phyloP scores from a whole-genome alignment of 2,797 vertebrate genomes.

The Cercopithecus mitis region DNA sequence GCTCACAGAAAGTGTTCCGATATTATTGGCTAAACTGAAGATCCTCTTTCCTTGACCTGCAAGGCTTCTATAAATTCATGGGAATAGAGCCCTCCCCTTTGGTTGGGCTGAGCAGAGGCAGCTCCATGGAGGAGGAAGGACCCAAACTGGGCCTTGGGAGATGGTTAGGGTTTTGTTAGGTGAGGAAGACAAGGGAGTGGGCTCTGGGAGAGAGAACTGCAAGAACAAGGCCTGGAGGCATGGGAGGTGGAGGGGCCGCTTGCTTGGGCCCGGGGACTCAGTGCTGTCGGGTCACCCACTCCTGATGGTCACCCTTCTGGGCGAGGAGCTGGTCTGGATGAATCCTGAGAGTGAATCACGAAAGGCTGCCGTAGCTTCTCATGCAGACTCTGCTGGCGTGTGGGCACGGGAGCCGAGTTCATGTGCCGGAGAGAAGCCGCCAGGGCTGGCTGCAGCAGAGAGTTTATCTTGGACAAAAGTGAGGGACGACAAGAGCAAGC shows the following conservation, averaged over 20 bases:
- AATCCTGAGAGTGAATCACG: not conserved
- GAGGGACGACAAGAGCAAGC: not conserved
- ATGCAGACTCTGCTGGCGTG: not conserved
- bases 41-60: not conserved
- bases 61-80: not conserved
- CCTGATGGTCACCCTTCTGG: not conserved
- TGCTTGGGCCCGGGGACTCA: accelerated
- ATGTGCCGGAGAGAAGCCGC: not conserved
- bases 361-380: not conserved
- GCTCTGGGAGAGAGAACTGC: not conserved
- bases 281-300: not conserved
- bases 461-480: not conserved
- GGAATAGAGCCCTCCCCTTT: accelerated
- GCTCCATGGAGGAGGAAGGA: not conserved
- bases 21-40: not conserved
- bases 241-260: not conserved
- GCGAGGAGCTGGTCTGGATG: not conserved
- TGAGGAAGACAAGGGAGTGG: not conserved
- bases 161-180: not conserved
- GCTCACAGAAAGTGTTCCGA: not conserved
- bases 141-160: not conserved
- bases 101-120: not conserved
- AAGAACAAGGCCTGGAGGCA: not conserved
- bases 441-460: not conserved
- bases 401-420: accelerated